Evolutionary conservation across 30 jellyfish, hydroid and myxozoan genomes (phyloP).

Genomic region (Morbakka virulenta): DNA sequence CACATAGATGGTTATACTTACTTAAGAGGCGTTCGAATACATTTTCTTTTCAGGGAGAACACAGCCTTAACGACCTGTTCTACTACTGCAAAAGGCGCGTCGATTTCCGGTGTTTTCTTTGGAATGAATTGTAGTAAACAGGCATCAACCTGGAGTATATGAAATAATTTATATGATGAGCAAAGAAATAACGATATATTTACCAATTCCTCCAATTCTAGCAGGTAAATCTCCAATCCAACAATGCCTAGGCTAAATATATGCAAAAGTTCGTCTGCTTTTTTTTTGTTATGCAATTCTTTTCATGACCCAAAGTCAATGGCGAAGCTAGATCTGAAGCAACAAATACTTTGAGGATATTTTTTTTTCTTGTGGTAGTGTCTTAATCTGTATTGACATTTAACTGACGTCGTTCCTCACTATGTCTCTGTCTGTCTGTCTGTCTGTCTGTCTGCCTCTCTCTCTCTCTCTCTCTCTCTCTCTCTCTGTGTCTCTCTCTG

Average conservation of each 20-base stretch:
- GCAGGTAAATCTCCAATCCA: background rate
- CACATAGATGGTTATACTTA: constrained; percentile 6
- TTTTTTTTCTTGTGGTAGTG: no score
- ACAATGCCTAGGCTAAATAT: no score
- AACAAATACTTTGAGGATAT: no score
- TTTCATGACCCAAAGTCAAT: no score
- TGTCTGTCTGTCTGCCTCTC: no score
- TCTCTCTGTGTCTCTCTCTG: no score
- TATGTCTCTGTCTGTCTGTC: no score
- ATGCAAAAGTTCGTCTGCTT: no score
- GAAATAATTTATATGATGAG: background rate
- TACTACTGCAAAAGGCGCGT: constrained; percentile 74
- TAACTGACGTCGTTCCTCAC: no score
- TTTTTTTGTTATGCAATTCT: background rate
- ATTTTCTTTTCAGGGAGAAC: constrained; percentile 63
- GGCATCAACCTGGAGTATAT: constrained; percentile 82
- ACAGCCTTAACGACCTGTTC: constrained; percentile 97
- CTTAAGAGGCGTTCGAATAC: constrained; percentile 72
- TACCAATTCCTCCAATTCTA: background rate
- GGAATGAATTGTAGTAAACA: constrained; percentile 87
- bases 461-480: no score
- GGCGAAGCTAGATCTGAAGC: no score
- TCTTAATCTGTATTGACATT: no score
- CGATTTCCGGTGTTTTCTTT: constrained; percentile 42
- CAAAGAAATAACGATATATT: background rate